Evolutionary conservation across 2,888 invertebrate genomes (phyloP), one percentile per base, ranked within the genome.

Genomic region (Ormyrus rosae): DNA sequence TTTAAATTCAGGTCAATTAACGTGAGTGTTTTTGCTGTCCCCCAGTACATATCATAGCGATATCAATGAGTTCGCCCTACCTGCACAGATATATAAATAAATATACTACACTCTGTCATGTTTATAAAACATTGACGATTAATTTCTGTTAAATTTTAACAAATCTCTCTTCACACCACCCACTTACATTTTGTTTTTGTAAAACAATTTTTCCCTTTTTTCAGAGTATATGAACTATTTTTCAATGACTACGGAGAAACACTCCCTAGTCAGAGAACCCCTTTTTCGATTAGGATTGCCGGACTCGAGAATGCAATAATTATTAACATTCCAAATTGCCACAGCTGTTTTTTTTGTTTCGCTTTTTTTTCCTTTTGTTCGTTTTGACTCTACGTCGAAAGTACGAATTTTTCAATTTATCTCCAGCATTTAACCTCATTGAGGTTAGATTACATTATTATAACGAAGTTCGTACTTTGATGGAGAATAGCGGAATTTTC

Each of bases 111-210:
- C 85, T 88, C 84, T 86, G 88, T 88, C 89, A 90, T 90, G 89
- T 90, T 90, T 90, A 90, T 90, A 89, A 90, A 90, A 90, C 90
- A 90, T 85, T 88, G 90, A 90, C 89, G 85, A 78, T 86, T 85
- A 86, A 86, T 88, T 88, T 89, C 89, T 89, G 90, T 90, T 90
- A 89, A 90, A 90, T 90, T 90, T 90, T 90, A 90, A 90, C 89
- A 90, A 90, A 89, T 86, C 79, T 82, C 9, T 70, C 56, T 78
- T 60, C 63, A 76, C 82, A 80, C 73, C 82, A 80, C 80, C 79
- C 83, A 80, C 83, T 82, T 84, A 84, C 80, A 78, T 81, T 83
- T 86, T 86, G 85, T 85, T 87, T 86, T 87, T 85, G 83, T 84
- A 84, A 86, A 86, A 86, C 85, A 86, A 86, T 85, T 84, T 86